Conservation (phyloP, 2,113 vertebrate species). For the Narcine bancroftii region DNA sequence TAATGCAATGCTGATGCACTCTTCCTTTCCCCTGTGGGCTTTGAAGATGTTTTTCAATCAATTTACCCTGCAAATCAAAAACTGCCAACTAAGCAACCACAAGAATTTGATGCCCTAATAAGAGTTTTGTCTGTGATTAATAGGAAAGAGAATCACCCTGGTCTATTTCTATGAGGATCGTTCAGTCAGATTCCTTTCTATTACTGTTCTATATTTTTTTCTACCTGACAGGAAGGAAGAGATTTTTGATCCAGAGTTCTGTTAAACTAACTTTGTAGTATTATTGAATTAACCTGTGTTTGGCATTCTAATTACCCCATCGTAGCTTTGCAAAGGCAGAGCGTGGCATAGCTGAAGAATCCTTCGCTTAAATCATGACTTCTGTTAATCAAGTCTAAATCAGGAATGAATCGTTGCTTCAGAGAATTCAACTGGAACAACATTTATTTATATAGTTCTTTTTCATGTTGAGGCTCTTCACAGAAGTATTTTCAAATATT, state of each 20-base stretch:
- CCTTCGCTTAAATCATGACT: not conserved
- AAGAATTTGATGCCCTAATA: not conserved
- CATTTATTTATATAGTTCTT: not conserved
- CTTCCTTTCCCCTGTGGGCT: not conserved
- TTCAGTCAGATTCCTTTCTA: too few relatives aligned
- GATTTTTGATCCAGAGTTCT: not conserved
- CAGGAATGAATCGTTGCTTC: not conserved
- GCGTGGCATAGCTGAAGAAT: not conserved
- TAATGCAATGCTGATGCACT: not conserved
- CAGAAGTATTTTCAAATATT: not conserved
- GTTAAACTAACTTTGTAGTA: not conserved
- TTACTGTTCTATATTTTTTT: too few relatives aligned
- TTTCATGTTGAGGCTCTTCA: not conserved
- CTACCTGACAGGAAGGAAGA: too few relatives aligned
- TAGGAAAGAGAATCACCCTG: not conserved
- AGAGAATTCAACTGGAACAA: not conserved
- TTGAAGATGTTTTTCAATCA: constrained; percentile 15
- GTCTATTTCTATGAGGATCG: not conserved
- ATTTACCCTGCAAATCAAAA: not conserved
- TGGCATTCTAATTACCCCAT: not conserved
- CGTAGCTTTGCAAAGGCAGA: not conserved
- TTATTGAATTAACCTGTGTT: not conserved
- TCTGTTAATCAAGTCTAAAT: not conserved
- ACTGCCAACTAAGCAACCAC: not conserved
- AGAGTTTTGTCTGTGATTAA: not conserved